These are phyloP conservation scores for Drosophila paulistorum DNA, from an alignment of 1,140 invertebrate genomes.

Conservation along the genomic window DNA sequence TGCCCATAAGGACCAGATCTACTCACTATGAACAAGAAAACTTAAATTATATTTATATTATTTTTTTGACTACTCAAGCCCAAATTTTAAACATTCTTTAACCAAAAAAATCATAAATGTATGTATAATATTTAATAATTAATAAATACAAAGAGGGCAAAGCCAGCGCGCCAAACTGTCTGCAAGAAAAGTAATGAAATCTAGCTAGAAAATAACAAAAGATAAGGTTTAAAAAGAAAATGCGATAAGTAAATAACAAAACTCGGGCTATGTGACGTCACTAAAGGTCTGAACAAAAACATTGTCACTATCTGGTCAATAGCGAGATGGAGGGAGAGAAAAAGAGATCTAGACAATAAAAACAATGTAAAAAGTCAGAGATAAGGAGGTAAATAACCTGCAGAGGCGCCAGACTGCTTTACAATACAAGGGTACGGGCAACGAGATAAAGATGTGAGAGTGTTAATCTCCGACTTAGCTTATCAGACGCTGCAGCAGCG, in stretches of 20 bases:
- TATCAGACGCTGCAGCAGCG: slow-evolving; percentile 37
- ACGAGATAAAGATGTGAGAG: slow-evolving; percentile 49
- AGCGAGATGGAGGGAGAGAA: slow-evolving; percentile 8
- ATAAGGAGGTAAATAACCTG: slow-evolving; percentile 78
- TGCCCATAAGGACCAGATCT: too few species aligned
- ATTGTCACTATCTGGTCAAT: slow-evolving; percentile 11
- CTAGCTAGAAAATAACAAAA: slow-evolving; percentile 7
- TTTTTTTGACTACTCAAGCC: too few species aligned
- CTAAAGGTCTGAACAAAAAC: slow-evolving; percentile 38
- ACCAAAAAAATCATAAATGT: neutral
- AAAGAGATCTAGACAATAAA: slow-evolving; percentile 16
- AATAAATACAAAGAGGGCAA: slow-evolving; percentile 16
- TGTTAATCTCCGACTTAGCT: slow-evolving; percentile 40
- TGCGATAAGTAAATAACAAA: slow-evolving; percentile 32
- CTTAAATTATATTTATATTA: too few species aligned
- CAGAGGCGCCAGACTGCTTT: slow-evolving; percentile 49
- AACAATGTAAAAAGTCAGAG: slow-evolving; percentile 62
- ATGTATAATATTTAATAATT: slow-evolving; percentile 20
- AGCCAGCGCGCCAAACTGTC: slow-evolving; percentile 38
- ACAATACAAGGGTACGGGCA: slow-evolving; percentile 36
- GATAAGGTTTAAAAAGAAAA: slow-evolving; percentile 31
- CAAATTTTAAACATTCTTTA: neutral
- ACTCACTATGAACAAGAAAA: too few species aligned
- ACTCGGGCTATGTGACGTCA: slow-evolving; percentile 59
- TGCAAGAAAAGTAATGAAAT: slow-evolving; percentile 35